These are phyloP conservation scores for Agrotis exclamationis DNA, from an alignment of 2,888 invertebrate species.

Conservation along the genomic window DNA sequence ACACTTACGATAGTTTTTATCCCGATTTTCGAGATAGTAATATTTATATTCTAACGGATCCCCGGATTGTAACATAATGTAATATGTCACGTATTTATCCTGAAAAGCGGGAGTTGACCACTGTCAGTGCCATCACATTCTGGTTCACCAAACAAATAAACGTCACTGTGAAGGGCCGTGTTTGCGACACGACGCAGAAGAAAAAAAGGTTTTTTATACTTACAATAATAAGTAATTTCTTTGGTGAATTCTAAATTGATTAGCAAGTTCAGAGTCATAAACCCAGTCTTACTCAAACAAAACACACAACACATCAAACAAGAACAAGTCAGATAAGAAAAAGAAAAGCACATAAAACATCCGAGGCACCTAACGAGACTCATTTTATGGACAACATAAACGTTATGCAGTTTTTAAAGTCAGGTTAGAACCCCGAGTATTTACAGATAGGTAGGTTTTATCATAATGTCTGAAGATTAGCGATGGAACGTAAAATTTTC, in stretches of 20 bases:
- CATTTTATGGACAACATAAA: slow-evolving; percentile 48
- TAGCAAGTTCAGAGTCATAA: not conserved
- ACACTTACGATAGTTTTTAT: too few relatives aligned
- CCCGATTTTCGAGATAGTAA: too few relatives aligned
- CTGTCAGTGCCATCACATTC: too few relatives aligned
- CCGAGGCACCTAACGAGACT: slow-evolving; percentile 27
- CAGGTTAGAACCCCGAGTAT: slow-evolving; percentile 28
- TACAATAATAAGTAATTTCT: too few relatives aligned
- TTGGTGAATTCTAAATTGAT: not conserved
- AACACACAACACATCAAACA: not conserved
- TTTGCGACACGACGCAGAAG: too few relatives aligned
- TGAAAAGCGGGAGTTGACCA: too few relatives aligned
- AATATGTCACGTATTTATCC: too few relatives aligned
- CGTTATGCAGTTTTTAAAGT: slow-evolving; percentile 48
- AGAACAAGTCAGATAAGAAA: not conserved
- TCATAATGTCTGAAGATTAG: slow-evolving; percentile 61
- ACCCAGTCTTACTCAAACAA: not conserved
- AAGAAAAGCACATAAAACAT: slow-evolving; percentile 21
- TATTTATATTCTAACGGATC: too few relatives aligned
- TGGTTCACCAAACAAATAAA: too few relatives aligned
- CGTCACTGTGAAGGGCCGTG: too few relatives aligned
- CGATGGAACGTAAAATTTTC: slow-evolving; percentile 60
- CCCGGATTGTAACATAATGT: too few relatives aligned
- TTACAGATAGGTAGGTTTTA: slow-evolving; percentile 56
- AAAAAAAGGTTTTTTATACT: too few relatives aligned